Conservation (phyloP, 2,113 vertebrate species). For the Theristicus caerulescens region DNA sequence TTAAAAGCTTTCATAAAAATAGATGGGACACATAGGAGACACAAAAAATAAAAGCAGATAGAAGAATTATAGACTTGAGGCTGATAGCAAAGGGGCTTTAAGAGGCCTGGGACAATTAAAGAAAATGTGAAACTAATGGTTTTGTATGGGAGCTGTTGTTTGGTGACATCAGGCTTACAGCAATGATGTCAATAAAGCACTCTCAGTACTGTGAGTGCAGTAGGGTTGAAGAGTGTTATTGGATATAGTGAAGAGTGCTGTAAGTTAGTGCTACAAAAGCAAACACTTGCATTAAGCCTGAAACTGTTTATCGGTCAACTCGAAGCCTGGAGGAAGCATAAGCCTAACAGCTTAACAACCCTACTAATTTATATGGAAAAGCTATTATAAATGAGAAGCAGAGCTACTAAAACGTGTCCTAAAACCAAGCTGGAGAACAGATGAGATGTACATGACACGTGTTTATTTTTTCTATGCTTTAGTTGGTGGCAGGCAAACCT, state of each 20-base stretch:
- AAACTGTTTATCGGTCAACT: neutral
- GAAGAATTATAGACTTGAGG: neutral
- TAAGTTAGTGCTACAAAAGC: neutral
- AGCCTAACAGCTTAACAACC: neutral
- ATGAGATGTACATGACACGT: neutral
- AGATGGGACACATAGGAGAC: neutral
- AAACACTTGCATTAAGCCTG: neutral
- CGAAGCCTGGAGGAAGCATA: neutral
- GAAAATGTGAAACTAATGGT: neutral
- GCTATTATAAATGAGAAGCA: neutral
- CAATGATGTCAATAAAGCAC: neutral
- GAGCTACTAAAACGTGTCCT: neutral
- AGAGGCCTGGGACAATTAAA: neutral
- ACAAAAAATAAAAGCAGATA: neutral
- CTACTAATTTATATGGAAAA: neutral
- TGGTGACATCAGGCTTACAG: neutral
- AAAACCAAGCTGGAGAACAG: neutral
- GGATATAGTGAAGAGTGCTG: neutral
- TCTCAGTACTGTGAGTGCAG: neutral
- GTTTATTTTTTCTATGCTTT: neutral
- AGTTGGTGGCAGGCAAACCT: neutral
- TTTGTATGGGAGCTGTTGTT: neutral
- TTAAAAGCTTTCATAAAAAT: neutral
- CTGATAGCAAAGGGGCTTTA: neutral
- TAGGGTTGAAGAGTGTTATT: neutral